These are phyloP conservation scores for Agelaius tricolor DNA, from an alignment of 2,113 vertebrate species.

Conservation along the genomic window DNA sequence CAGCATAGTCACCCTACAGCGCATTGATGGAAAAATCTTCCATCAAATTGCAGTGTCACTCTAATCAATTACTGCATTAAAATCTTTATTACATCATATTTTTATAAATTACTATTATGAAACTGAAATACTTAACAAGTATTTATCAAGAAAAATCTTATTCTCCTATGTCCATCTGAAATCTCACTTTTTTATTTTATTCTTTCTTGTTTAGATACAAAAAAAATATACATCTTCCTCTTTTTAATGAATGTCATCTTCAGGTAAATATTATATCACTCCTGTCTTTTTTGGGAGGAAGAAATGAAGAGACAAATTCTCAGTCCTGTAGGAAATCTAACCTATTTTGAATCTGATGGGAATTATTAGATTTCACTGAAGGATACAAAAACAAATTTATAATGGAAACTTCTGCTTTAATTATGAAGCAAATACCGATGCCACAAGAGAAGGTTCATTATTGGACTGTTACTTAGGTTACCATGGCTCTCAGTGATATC, in stretches of 20 bases:
- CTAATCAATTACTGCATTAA: background rate
- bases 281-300: background rate
- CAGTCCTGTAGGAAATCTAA: background rate
- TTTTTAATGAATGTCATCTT: background rate
- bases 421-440: background rate
- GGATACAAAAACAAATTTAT: background rate
- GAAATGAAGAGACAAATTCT: background rate
- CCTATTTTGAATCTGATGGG: background rate
- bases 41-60: background rate
- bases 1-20: background rate
- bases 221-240: background rate
- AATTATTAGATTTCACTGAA: background rate
- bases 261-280: background rate
- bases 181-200: background rate
- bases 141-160: background rate
- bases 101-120: background rate
- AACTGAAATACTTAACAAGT: background rate
- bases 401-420: background rate
- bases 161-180: background rate
- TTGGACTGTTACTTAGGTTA: background rate
- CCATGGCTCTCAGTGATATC: background rate
- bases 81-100: background rate
- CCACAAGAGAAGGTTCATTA: background rate
- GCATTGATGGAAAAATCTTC: background rate
- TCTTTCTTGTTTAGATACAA: background rate